Evolutionary conservation across 2,797 vertebrate species (phyloP).

Genomic region (Allobates femoralis): DNA sequence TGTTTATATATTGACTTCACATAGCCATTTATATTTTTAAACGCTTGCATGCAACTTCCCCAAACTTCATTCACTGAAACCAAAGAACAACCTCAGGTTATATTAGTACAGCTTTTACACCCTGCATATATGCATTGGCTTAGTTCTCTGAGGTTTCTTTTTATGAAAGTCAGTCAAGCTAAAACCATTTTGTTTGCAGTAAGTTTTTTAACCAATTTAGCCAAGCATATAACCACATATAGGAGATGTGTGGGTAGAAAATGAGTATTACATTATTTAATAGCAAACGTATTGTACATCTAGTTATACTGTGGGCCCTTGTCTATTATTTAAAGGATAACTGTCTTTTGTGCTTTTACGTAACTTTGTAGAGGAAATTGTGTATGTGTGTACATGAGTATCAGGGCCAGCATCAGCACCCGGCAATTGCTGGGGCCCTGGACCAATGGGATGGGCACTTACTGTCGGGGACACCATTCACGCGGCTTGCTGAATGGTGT

Average conservation of each 20-base stretch:
- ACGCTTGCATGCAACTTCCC: conserved; percentile 15
- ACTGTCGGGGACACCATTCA: too few relatives aligned
- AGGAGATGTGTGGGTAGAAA: neutral
- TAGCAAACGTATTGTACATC: neutral
- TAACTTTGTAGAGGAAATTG: too few relatives aligned
- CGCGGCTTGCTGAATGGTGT: too few relatives aligned
- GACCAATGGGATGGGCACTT: too few relatives aligned
- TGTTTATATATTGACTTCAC: neutral
- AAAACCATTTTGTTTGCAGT: neutral
- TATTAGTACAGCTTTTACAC: neutral
- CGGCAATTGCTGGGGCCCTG: too few relatives aligned
- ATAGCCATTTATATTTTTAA: neutral
- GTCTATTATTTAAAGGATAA: neutral
- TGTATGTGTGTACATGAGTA: too few relatives aligned
- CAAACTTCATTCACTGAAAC: conserved; percentile 17
- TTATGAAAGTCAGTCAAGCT: conserved; percentile 13
- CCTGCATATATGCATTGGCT: neutral
- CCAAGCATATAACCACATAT: conserved; percentile 34
- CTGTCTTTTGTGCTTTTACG: too few relatives aligned
- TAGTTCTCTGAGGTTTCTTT: conserved; percentile 12
- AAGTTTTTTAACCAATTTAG: conserved; percentile 22
- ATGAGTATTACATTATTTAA: neutral
- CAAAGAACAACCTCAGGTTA: conserved; percentile 27
- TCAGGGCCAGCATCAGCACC: too few relatives aligned
- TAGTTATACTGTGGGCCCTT: neutral